Evolutionary conservation across 2,888 invertebrate genomes (phyloP), one percentile per base, ranked within the genome.

Genomic region (Drosophila anomalata): DNA sequence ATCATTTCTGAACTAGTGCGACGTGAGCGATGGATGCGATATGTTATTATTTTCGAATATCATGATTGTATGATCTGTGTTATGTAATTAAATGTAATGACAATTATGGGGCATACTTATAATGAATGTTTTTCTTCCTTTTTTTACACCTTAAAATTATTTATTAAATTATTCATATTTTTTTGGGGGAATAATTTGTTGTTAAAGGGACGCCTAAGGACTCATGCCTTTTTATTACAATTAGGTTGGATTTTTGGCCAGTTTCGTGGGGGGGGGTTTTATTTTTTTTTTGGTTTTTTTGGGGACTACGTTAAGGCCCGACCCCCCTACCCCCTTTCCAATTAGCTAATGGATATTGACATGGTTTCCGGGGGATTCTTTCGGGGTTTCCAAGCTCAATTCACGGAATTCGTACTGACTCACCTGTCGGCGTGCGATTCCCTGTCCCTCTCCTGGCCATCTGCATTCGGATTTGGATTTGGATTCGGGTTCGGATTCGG

Each of bases 321-420:
- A 17, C 1, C 1, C 22, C 11, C 44, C 59, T 22, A 39, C 12
- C 46, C 24, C 8, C 24, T 20, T 33, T 7, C 9, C 78, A 79
- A 82, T 85, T 81, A 86, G 83, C 80, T 86, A 81, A 81, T 83
- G 80, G 78, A 73, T 78, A 76, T 83, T 75, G 73, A 76, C 78
- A 75, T 44, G 66, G 65, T 29, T 61, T 55, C 33, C 44, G 44
- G 29, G 46, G 53, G 26, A 39, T 51, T 36, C 36, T 14, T 36
- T n/a, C 36, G 36, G 36, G 36, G 36, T 36, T 36, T 36, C 36
- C 36, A 36, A n/a, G 52, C 20, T n/a, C 17, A 11, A 50, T 31
- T 22, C 14, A n/a, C 36, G 59, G 62, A 42, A 56, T 22, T 12
- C 29, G 20, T n/a, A 36, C 31, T 47, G 39, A 87, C 82, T 83